phyloP scores from a whole-genome alignment of 92 coral and sea anemone genomes.

The Actinostola sp. region DNA sequence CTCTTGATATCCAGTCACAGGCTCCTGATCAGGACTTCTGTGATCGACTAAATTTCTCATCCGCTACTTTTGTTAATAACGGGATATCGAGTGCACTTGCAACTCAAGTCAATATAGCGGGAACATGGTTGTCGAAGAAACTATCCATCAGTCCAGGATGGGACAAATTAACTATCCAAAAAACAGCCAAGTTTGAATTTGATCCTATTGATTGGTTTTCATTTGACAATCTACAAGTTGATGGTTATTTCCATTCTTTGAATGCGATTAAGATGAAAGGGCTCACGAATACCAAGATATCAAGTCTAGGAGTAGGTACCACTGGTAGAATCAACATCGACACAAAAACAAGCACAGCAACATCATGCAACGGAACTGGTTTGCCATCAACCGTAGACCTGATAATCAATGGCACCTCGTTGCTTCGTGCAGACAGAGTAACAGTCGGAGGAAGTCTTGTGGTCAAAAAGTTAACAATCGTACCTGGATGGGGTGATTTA shows the following conservation, averaged over 20 bases:
- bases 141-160: constrained; percentile 46
- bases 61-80: neutral
- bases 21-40: constrained; percentile 17
- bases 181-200: constrained; percentile 39
- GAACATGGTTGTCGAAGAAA: constrained; percentile 30
- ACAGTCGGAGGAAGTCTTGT: constrained; percentile 28
- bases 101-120: constrained; percentile 28
- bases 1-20: constrained; percentile 20
- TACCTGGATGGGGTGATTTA: constrained; percentile 50
- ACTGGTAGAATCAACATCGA: constrained; percentile 27
- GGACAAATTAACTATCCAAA: constrained; percentile 16
- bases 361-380: constrained; percentile 14
- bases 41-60: constrained; percentile 7
- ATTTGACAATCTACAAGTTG: constrained; percentile 25
- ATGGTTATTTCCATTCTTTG: constrained; percentile 43
- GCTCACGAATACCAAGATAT: constrained; percentile 22
- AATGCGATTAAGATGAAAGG: constrained; percentile 37
- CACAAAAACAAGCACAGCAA: constrained; percentile 13
- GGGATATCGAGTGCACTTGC: constrained; percentile 30
- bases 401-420: constrained; percentile 12
- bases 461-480: constrained; percentile 26
- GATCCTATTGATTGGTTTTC: constrained; percentile 29
- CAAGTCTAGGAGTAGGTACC: constrained; percentile 24
- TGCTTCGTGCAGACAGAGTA: constrained; percentile 38
- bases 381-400: constrained; percentile 2